Evolutionary conservation across 1,140 invertebrate genomes (phyloP).

Genomic region (Chironomus striatipennis): DNA sequence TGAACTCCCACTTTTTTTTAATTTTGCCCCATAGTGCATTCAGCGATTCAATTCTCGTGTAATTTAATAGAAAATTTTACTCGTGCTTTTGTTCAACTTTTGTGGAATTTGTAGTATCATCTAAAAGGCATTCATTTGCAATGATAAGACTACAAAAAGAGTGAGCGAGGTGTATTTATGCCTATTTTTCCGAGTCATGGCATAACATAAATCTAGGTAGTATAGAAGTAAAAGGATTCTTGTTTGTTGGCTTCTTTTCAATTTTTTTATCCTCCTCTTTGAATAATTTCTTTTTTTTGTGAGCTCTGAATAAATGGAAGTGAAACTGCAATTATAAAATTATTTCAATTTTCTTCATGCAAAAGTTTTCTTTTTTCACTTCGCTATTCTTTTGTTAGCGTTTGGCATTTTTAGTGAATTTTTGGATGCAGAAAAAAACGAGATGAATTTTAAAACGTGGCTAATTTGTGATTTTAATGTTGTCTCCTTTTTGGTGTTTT

Average conservation of each 20-base stretch:
- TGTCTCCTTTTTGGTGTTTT: neutral
- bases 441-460: neutral
- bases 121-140: slow-evolving; percentile 1
- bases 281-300: neutral
- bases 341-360: slow-evolving; percentile 19
- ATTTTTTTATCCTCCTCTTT: neutral
- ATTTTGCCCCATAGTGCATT: too few relatives aligned
- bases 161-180: neutral
- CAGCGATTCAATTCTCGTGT: neutral
- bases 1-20: too few relatives aligned
- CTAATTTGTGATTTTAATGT: slow-evolving; percentile 21
- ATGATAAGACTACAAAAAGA: neutral
- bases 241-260: slow-evolving; percentile 19
- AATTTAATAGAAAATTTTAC: neutral
- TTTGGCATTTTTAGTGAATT: too few relatives aligned
- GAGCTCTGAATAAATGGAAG: neutral
- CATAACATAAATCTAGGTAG: neutral
- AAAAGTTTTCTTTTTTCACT: neutral
- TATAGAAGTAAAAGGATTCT: neutral
- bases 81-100: neutral
- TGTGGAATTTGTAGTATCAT: neutral
- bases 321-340: slow-evolving; percentile 22
- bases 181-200: neutral
- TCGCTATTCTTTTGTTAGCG: neutral
- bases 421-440: too few relatives aligned